Evolutionary conservation across 2,888 invertebrate species (phyloP).

Genomic region (Zelleria hepariella): DNA sequence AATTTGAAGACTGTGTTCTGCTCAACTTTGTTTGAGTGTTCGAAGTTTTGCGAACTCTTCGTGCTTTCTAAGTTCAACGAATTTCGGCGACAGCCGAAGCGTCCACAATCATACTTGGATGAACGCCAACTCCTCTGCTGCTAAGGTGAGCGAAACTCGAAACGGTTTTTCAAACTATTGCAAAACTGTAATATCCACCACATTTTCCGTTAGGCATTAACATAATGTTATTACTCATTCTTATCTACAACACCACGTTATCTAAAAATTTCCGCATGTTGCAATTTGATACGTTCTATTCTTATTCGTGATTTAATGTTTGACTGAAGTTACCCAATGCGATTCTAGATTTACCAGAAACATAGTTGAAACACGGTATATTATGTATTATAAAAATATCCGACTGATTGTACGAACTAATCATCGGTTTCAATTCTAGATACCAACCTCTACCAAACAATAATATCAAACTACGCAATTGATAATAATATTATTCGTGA

Average conservation of each 20-base stretch:
- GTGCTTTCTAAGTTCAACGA: conserved; percentile 22
- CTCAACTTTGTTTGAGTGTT: conserved; percentile 26
- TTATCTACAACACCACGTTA: conserved; percentile 42
- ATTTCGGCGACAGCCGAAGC: conserved; percentile 61
- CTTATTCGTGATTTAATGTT: conserved; percentile 24
- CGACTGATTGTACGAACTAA: too few relatives aligned
- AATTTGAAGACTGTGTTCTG: conserved; percentile 34
- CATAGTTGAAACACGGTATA: neutral
- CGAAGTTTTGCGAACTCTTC: conserved; percentile 31
- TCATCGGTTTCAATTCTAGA: neutral
- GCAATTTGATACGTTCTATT: conserved; percentile 26
- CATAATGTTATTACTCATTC: conserved; percentile 18
- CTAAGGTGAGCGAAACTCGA: conserved; percentile 56
- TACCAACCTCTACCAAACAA: neutral
- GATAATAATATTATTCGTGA: neutral
- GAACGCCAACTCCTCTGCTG: conserved; percentile 63
- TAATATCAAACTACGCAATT: neutral
- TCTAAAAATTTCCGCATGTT: conserved; percentile 32
- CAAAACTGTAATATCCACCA: neutral
- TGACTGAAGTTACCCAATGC: too few relatives aligned
- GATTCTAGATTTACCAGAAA: neutral
- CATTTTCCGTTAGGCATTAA: neutral
- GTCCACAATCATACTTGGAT: conserved; percentile 60
- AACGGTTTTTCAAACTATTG: conserved; percentile 19
- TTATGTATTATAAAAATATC: neutral